These are phyloP conservation scores for Monoplex corrugatus DNA, from an alignment of 2,888 invertebrate species.

Conservation along the genomic window DNA sequence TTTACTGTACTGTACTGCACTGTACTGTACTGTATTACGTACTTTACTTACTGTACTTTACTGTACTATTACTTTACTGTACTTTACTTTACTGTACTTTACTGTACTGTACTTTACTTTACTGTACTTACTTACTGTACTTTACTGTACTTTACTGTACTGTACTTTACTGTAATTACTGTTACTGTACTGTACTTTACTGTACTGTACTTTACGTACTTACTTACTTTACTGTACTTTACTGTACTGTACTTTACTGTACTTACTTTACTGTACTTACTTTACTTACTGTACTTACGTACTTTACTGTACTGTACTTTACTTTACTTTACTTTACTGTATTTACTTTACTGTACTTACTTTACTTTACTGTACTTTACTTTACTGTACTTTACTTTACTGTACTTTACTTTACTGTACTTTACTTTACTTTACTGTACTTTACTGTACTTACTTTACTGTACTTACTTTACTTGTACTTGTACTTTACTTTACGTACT, in stretches of 20 bases:
- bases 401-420: too few species aligned
- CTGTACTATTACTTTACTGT: background rate
- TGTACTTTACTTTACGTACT: background rate
- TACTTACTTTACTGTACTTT: background rate
- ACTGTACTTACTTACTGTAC: background rate
- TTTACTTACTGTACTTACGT: background rate
- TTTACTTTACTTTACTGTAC: too few species aligned
- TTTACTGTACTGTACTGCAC: too few species aligned
- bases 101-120: background rate
- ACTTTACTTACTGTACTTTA: background rate
- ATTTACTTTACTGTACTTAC: too few species aligned
- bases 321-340: background rate
- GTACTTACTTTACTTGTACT: background rate
- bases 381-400: background rate
- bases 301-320: background rate
- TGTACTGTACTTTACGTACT: background rate
- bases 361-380: background rate
- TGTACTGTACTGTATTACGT: background rate
- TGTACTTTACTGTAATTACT: background rate
- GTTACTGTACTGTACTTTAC: too few species aligned
- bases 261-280: background rate
- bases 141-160: background rate
- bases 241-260: background rate
- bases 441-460: background rate
- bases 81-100: background rate